Evolutionary conservation across 2,888 invertebrate genomes (phyloP), one percentile per base, ranked within the genome.

Genomic region (Catocala sponsa): DNA sequence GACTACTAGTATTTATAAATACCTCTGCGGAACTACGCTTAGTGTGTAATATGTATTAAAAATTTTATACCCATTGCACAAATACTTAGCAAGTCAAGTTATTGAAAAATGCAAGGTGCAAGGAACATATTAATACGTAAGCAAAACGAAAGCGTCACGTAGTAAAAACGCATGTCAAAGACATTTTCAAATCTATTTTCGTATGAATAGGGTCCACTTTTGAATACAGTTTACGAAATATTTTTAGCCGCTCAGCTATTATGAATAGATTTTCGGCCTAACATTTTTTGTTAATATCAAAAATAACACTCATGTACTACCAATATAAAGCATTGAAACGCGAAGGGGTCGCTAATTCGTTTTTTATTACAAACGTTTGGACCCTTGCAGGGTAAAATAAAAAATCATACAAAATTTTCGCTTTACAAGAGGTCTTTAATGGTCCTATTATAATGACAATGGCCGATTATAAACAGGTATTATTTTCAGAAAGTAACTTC

Each of bases 291-390:
- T 59, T 63, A 67, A 78, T 76, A 76, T 70, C 68, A 69, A 78
- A 78, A 70, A 74, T 76, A 79, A 76, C 71, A 74, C 75, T 76
- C 74, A 78, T 77, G 77, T 78, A 71, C 67, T 76, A 77, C 74
- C 72, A 80, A 79, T 74, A 79, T 76, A 78, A 79, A 67, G 63
- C 73, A 72, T 75, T 70, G 70, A 71, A 76, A 81, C 48, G 59
- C 25, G 42, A 65, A 75, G 64, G 82, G 84, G 80, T 80, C 82
- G 81, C 87, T 90, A 89, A 91, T 91, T 90, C 86, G 84, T 85
- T 88, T 91, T 90, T 90, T 90, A 91, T 90, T 82, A 81, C 88
- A 79, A 83, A 85, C 87, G 84, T 88, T 87, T 85, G 74, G 79
- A 78, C 82, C 86, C 81, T 81, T 79, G 73, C 69, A 75, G 82